A percentile compares a stretch with the other conserved stretches of the same genome.
Evolutionary conservation across 2,113 vertebrate genomes (phyloP).

Genomic region (Brachypodius melanocephalos): DNA sequence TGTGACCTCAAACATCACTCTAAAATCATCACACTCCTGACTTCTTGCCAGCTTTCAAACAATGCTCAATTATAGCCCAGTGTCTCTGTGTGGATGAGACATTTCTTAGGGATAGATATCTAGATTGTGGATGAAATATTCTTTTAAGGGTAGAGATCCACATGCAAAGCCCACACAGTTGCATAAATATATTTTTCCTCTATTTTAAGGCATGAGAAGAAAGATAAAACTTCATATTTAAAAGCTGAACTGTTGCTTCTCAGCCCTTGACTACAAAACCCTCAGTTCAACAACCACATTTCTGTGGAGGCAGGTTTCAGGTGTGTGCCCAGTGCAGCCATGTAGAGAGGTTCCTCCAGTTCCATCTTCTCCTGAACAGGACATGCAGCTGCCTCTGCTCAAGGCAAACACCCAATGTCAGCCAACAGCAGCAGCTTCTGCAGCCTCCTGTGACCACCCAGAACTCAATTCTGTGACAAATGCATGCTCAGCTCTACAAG

Average conservation of each 20-base stretch:
- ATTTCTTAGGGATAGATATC: background rate
- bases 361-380: background rate
- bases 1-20: background rate
- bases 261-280: background rate
- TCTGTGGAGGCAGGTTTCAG: background rate
- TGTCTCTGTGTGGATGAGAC: background rate
- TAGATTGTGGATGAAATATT: background rate
- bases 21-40: background rate
- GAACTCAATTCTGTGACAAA: background rate
- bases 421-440: background rate
- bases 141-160: background rate
- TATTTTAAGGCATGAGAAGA: background rate
- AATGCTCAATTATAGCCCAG: accelerated
- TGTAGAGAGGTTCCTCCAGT: accelerated
- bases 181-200: background rate
- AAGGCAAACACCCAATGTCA: background rate
- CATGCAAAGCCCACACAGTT: background rate
- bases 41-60: background rate
- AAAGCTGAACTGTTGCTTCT: background rate
- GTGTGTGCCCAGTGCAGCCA: accelerated
- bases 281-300: background rate
- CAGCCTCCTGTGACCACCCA: background rate
- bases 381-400: background rate
- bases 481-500: background rate
- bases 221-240: background rate